Base-by-base conservation (phyloP, 92 coral and sea anemone genomes). In the Nematostella vectensis region DNA sequence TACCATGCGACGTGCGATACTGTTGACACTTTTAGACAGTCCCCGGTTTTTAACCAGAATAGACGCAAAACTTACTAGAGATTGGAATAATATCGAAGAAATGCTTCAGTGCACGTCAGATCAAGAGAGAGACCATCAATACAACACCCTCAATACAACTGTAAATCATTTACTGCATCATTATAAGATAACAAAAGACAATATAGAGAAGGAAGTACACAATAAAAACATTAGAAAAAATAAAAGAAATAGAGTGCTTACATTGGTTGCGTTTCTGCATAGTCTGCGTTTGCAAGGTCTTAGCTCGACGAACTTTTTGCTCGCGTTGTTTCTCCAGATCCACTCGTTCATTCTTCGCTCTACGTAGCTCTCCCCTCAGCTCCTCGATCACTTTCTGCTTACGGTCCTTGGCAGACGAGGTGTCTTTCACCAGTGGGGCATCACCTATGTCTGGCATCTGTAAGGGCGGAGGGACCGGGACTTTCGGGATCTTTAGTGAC, bases 221-320 rank as follows among this genome's bases (percentile, higher is more conserved):
- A n/a, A n/a, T n/a, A n/a, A n/a, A n/a, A n/a, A n/a, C n/a, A n/a
- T n/a, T n/a, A n/a, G n/a, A n/a, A 63, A 2, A 52, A 71, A 49
- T 20, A 43, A 10, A 26, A 54, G 54, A 39, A 55, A 12, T 33
- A 33, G 6, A 33, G 15, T 6, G 15, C 81, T 17, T 48, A 91
- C 98, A 62, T 71, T 93, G 99, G 65, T 78, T 87, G 45, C 95
- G 67, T 66, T 82, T 82, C 60, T 93, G 96, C 21, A 87, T 55
- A 22, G 77, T 93, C 57, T 93, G 91, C 29, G 86, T 82, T 77
- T 93, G 99, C 27, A 93, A 31, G 36, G 80, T 74, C 61, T 93
- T 93, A 13, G 96, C 96, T 16, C 80, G 70, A 47, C 87, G 87
- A 28, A 93, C 79, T 63, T 86, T 78, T 25, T 75, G 74, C 49